Evolutionary conservation across 2,113 vertebrate genomes (phyloP), one percentile per base, ranked within the genome.

Genomic region (Mormyrus iriodes): DNA sequence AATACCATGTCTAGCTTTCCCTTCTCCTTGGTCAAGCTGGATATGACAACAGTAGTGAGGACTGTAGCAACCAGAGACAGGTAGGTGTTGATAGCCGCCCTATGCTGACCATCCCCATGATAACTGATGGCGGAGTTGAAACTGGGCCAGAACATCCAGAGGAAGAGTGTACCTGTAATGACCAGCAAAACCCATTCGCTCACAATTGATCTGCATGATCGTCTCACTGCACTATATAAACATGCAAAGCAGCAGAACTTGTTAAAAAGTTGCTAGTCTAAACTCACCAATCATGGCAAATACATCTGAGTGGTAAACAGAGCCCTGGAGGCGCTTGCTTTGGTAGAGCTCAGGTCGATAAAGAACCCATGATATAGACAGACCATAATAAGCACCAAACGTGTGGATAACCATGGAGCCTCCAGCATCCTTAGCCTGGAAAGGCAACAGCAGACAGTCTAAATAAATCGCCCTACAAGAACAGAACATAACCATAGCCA

Each of bases 131-230:
- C 98, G 0, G 97, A 98, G 93, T 99, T 99, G 94, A 99, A 99
- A 94, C 98, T 99, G 92, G 98, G 98, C 98, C 98, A 99, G 93
- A 96, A 99, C 95, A 99, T 97, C 98, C 98, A 99, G 15, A 99
- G 95, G 94, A 97, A 99, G 27, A 99, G 94, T 0, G 98, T 97
- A 3, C 98, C 98, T 99, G 91, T 6, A 15, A 52, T 88, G 65
- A 46, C 15, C 82, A 48, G 3, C 1, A 46, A 49, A 44, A 85
- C 21, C 73, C 73, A 79, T 42, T 79, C 0, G 35, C 73, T 42
- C 35, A 79, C 35, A 42, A 7, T 6, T 6, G 35, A 79, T 35
- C 73, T 79, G 73, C 31, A 42, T 1, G 35, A 10, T 79, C 13
- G 6, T 79, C 35, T 42, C 35, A 19, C 31, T 19, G 46, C 39